Percentiles rank a stretch among this genome's conserved stretches.
Conservation (phyloP, 2,888 invertebrate species). For the Ischnura elegans region DNA sequence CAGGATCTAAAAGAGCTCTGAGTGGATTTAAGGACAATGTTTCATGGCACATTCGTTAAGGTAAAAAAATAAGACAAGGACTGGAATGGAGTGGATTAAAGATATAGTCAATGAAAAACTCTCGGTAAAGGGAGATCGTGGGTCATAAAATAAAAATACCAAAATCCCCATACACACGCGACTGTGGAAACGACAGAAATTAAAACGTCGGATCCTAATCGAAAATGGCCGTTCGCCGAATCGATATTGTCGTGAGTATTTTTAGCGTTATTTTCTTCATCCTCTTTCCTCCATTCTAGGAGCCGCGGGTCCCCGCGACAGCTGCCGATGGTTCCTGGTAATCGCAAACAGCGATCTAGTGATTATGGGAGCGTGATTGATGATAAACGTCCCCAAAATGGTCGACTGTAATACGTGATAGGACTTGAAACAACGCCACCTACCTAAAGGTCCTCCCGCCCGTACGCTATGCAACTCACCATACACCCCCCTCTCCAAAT, state of each 20-base stretch:
- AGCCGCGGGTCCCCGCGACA: conserved; percentile 40
- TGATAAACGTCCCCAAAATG: conserved; percentile 39
- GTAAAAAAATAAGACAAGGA: too few relatives aligned
- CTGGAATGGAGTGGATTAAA: neutral
- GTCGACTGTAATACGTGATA: conserved; percentile 46
- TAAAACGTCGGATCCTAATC: conserved; percentile 60
- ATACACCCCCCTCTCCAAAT: neutral
- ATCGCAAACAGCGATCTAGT: conserved; percentile 53
- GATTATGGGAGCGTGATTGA: conserved; percentile 54
- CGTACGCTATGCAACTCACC: neutral
- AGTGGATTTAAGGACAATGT: too few relatives aligned
- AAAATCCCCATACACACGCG: conserved; percentile 11
- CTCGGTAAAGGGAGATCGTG: neutral
- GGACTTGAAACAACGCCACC: conserved; percentile 47
- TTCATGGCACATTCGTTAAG: too few relatives aligned
- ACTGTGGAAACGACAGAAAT: conserved; percentile 1
- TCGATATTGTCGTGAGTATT: conserved; percentile 41
- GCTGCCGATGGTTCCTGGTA: conserved; percentile 50
- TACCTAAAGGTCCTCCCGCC: too few relatives aligned
- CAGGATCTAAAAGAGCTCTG: too few relatives aligned
- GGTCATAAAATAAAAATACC: neutral
- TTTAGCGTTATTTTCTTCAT: conserved; percentile 25
- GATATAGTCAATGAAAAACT: neutral
- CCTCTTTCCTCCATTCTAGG: neutral
- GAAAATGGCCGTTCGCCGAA: conserved; percentile 25